Conservation (phyloP, 2,113 vertebrate genomes). For the Mionectes macconnelli region DNA sequence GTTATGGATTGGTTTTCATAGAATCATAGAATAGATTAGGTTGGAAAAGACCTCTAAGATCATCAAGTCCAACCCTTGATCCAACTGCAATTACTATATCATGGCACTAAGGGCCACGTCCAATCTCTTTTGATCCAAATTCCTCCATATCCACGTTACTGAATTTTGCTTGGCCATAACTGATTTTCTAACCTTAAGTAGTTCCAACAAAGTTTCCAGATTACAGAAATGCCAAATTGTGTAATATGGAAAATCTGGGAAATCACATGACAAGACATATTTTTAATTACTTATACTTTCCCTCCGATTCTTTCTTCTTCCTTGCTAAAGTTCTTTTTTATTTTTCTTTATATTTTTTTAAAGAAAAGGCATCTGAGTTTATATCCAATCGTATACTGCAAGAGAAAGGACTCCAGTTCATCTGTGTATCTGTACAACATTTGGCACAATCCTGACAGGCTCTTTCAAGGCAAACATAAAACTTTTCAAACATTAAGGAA, state of each 20-base stretch:
- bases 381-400: neutral
- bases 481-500: neutral
- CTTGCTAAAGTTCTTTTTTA: neutral
- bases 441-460: neutral
- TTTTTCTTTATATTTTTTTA: neutral
- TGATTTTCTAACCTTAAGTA: neutral
- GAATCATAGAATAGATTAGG: too few relatives aligned
- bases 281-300: neutral
- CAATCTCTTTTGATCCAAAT: neutral
- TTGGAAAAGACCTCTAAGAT: too few relatives aligned
- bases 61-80: too few relatives aligned
- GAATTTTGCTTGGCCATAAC: neutral
- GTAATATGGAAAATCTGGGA: neutral
- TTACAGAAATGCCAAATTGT: neutral
- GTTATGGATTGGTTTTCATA: neutral
- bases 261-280: neutral
- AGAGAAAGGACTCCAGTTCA: neutral
- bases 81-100: too few relatives aligned
- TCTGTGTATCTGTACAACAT: neutral
- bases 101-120: too few relatives aligned
- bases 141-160: neutral
- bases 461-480: fast-evolving
- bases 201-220: neutral
- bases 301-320: neutral
- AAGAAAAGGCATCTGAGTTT: neutral